Base-by-base conservation (phyloP, 2,797 vertebrate species). In the Spinus pinus region DNA sequence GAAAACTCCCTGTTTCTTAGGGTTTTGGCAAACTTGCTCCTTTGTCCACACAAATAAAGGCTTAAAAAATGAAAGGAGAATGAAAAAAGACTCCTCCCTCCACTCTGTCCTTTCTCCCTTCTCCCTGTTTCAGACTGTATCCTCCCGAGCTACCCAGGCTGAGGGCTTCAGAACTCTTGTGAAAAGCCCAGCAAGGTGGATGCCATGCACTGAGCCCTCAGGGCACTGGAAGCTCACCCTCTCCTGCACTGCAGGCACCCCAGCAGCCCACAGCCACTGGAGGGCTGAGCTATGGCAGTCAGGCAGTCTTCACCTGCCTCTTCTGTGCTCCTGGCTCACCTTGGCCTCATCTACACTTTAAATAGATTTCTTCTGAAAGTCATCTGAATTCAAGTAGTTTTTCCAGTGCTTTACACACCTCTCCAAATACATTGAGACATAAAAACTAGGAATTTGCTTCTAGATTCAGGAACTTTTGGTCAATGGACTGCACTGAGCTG, bases 21-120 rank as follows among this genome's bases (percentile, higher is more conserved):
- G 74, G 60, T 50, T 96, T 97, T 80, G 93, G 84, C 78, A 96
- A 96, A 96, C 46, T 95, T 64, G 10, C 79, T 87, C 92, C 85
- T 96, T 98, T 97, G 95, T 97, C 69, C 28, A 5, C 62, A 58
- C 39, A 73, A 96, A 97, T 70, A 97, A 96, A 91, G 44, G 57
- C 65, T 95, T 93, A 49, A 61, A 78, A 84, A 77, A 85, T 7
- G 2, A 85, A 86, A 72, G 10, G 9, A 41, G 66, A 61, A 61
- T 15, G 6, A 66, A 57, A 44, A 86, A 86, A 51, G 47, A 66
- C 47, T 2, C 1, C 11, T 96, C 72, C 79, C 78, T 86, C 95
- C 94, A n/a, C 72, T 69, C 86, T 79, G 39, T 60, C 66, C 58
- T 85, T 81, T 72, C 44, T 64, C 51, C 51, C 24, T 54, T 72